Evolutionary conservation across 64 coral and sea anemone genomes (phyloP).

Genomic region (Acropora yongei): DNA sequence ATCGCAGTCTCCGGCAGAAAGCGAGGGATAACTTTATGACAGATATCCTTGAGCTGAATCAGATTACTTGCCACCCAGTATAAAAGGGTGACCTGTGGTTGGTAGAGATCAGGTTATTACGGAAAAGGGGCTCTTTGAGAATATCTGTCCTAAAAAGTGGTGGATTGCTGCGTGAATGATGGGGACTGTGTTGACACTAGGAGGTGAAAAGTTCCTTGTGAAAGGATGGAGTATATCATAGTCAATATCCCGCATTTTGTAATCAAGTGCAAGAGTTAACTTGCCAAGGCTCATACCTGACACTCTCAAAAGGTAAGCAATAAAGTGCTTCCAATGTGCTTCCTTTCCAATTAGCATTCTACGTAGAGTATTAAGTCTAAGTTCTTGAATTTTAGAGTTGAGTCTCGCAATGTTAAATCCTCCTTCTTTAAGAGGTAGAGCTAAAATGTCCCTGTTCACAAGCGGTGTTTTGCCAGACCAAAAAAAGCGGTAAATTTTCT

Average conservation of each 20-base stretch:
- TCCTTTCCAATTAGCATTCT: neutral
- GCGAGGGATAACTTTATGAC: too few species aligned
- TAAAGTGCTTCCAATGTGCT: conserved; percentile 47
- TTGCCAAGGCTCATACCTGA: neutral
- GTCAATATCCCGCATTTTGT: neutral
- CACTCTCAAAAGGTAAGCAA: neutral
- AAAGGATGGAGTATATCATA: neutral
- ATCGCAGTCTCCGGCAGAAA: too few species aligned
- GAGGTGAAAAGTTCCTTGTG: neutral
- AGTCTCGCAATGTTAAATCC: conserved; percentile 11
- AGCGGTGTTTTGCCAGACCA: conserved; percentile 12
- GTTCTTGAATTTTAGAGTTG: neutral
- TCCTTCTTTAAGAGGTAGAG: conserved; percentile 1
- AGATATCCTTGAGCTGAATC: too few species aligned
- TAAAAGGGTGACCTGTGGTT: too few species aligned
- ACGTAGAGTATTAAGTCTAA: neutral
- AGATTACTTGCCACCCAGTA: too few species aligned
- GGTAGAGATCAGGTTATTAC: too few species aligned
- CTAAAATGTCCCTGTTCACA: neutral
- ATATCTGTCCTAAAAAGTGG: too few species aligned
- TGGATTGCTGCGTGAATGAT: too few species aligned
- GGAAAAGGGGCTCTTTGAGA: too few species aligned
- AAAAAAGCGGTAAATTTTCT: conserved; percentile 21
- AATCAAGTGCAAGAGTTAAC: neutral
- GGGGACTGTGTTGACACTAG: too few species aligned